Base-by-base conservation (phyloP, 2,797 vertebrate species). In the Macroramphosus scolopax region DNA sequence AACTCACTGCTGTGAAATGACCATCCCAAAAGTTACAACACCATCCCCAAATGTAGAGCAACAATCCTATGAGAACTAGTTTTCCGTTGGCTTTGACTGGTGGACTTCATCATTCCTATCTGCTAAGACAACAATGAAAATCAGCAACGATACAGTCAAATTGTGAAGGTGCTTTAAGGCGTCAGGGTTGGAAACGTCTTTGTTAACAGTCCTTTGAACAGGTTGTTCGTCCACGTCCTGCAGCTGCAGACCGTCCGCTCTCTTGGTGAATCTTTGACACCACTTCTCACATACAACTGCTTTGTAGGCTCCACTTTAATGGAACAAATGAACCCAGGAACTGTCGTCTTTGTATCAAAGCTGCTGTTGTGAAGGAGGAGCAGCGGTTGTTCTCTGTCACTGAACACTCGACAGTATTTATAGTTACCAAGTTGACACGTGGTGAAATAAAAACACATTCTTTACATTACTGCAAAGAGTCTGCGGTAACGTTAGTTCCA, bases 81-180 rank as follows among this genome's bases (percentile, higher is more conserved):
- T 63, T 36, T 35, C 17, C 39, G 34, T 57, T 47, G 33, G 25
- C 16, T 45, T 26, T 39, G 36, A 61, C 41, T 50, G 20, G 9
- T 26, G 17, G 35, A 59, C 12, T 3, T 26, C 8, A 44, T 41
- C 2, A 39, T 30, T 51, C 39, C 15, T 20, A 24, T 39, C 62
- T 49, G 40, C 41, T 66, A 45, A 67, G 58, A 56, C 28, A 68
- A 63, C 63, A 17, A 52, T 30, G 44, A 61, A 49, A 13, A 17
- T 22, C 54, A 68, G 57, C 50, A 61, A 32, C 55, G 8, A 45
- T 29, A 43, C 28, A 62, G 50, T 60, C 31, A 7, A 51, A 61
- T 38, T 60, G 49, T 68, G 59, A 73, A 59, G 59, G 65, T 72
- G 65, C 53, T 75, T 85, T 87, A 89, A 89, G 89, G 87, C 83